Evolutionary conservation across 2,797 vertebrate genomes (phyloP), one percentile per base, ranked within the genome.

Genomic region (Sebastes taczanowskii): DNA sequence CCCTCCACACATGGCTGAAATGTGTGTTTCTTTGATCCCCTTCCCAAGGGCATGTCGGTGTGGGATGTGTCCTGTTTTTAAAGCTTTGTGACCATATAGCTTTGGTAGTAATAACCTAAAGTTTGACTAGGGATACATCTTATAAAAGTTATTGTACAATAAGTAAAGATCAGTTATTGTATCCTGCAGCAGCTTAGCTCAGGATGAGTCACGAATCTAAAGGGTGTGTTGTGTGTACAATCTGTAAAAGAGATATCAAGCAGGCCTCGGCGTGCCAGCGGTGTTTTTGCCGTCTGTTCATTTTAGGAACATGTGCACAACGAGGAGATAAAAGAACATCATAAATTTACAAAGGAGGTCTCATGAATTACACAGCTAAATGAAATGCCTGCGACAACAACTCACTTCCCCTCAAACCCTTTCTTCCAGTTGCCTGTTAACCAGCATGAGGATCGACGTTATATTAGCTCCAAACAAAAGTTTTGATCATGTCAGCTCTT

Each of bases 331-430:
- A 95, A 93, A 92, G 89, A 62, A 65, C 59, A 71, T 88, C 83
- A 81, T 93, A 87, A 94, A 94, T 88, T 93, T 91, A 89, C 89
- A 91, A 91, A 91, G 89, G 79, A 81, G 88, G 86, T 81, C 80
- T 90, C 79, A 86, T 89, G 85, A 93, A 88, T 92, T 91, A 87
- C 87, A 87, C 81, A 80, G 78, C 79, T 80, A 83, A 86, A 91
- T 89, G 60, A 92, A 94, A 89, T 84, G 87, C 67, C 11, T 63
- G 20, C 62, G 60, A 82, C 81, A 85, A 61, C 71, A 76, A 38
- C 71, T 49, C 71, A 81, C 69, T 75, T 83, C 72, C 81, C 53
- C 62, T 80, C n/a, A 53, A 81, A 86, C 64, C 61, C 52, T 76
- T 71, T 61, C 59, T 65, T 87, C 69, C 53, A 55, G 49, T 38